A percentile compares a stretch with the other conserved stretches of the same genome.
phyloP scores from a whole-genome alignment of 2,888 invertebrate species.

The Cryptocheilus praepositus region DNA sequence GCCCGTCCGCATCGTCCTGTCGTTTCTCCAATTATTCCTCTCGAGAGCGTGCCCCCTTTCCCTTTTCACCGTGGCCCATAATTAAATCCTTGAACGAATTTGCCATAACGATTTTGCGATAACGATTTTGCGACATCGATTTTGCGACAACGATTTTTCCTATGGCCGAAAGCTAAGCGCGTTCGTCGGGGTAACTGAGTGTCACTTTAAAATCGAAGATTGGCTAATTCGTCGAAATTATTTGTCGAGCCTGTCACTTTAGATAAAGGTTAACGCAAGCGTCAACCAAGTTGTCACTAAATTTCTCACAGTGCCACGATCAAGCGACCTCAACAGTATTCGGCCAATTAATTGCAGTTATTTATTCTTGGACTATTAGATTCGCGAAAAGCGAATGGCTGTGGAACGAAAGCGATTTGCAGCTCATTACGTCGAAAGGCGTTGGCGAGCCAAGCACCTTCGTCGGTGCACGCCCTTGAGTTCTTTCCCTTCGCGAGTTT shows the following conservation, averaged over 20 bases:
- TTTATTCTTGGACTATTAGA: not conserved
- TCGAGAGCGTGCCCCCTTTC: constrained; percentile 5
- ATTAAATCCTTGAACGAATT: too few relatives aligned
- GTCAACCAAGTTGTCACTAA: too few relatives aligned
- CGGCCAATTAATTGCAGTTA: not conserved
- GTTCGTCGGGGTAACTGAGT: too few relatives aligned
- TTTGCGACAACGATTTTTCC: too few relatives aligned
- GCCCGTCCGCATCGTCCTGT: constrained; percentile 18
- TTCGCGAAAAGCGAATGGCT: constrained; percentile 1
- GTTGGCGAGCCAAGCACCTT: constrained; percentile 42
- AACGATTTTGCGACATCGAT: too few relatives aligned
- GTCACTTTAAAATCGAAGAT: too few relatives aligned
- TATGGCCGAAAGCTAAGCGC: too few relatives aligned
- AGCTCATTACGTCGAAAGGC: constrained; percentile 37
- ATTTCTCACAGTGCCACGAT: not conserved
- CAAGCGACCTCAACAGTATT: not conserved
- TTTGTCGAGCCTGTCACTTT: too few relatives aligned
- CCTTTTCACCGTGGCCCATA: too few relatives aligned
- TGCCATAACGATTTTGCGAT: too few relatives aligned
- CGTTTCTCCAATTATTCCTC: constrained; percentile 35
- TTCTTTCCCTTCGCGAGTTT: constrained; percentile 37
- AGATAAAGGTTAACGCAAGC: too few relatives aligned
- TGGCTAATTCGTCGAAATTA: too few relatives aligned
- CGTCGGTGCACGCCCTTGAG: constrained; percentile 22
- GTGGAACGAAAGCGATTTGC: constrained; percentile 33